phyloP scores from a whole-genome alignment of 2,888 invertebrate genomes.

The Athripsodes cinereus region DNA sequence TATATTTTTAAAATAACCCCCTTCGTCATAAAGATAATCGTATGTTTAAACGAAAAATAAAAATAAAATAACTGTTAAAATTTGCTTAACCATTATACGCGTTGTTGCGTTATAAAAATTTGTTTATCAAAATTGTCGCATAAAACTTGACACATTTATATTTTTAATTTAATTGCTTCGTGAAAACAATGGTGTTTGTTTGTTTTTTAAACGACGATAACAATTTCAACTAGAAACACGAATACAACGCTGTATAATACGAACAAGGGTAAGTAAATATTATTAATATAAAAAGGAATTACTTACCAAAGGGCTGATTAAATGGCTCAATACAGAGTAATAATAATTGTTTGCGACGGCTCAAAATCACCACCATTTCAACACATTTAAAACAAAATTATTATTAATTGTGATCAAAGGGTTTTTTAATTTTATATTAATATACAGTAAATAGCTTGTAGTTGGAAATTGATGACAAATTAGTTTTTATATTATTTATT shows the following conservation, averaged over 20 bases:
- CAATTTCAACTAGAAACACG: too few species aligned
- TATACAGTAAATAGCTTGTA: too few species aligned
- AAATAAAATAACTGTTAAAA: neutral
- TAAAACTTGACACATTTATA: slow-evolving; percentile 8
- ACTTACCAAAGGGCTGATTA: neutral
- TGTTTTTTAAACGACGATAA: neutral
- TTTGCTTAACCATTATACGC: neutral
- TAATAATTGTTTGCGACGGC: neutral
- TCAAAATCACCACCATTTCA: neutral
- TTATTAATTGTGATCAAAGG: too few species aligned
- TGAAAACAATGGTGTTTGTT: neutral
- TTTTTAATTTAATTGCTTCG: neutral
- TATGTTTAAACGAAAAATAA: neutral
- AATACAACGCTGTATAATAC: too few species aligned
- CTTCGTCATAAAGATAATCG: neutral
- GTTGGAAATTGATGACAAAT: too few species aligned
- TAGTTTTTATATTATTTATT: too few species aligned
- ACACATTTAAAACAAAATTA: too few species aligned
- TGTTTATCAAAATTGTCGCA: slow-evolving; percentile 6
- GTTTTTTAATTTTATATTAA: too few species aligned
- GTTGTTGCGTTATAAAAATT: neutral
- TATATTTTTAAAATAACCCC: neutral
- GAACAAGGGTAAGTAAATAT: too few species aligned
- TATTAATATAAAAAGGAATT: too few species aligned
- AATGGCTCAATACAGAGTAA: neutral